Percentiles rank a stretch among this genome's conserved stretches.
These are phyloP conservation scores for Drosophila mercatorum DNA, from an alignment of 2,888 invertebrate species.

Conservation along the genomic window DNA sequence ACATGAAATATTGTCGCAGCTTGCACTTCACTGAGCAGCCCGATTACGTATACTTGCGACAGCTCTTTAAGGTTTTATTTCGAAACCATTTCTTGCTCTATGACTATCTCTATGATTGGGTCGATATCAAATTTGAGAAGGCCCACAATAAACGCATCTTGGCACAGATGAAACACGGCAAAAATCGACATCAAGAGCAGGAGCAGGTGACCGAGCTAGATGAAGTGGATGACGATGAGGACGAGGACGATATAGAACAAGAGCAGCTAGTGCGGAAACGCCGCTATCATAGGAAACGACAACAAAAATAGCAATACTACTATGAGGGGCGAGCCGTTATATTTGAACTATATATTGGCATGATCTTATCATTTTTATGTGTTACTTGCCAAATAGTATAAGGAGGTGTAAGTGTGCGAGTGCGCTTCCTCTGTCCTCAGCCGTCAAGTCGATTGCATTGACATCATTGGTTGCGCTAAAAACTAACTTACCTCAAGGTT, in stretches of 20 bases:
- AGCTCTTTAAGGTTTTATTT: conserved; percentile 52
- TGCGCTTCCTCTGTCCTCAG: conserved; percentile 27
- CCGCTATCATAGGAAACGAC: not conserved
- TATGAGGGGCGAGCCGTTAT: conserved; percentile 13
- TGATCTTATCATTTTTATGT: conserved; percentile 19
- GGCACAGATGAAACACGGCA: not conserved
- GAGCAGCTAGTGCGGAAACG: not conserved
- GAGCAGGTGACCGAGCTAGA: not conserved
- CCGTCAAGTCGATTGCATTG: conserved; percentile 29
- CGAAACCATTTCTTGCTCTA: conserved; percentile 22
- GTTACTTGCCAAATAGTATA: conserved; percentile 3
- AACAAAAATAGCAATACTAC: not conserved
- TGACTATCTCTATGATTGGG: conserved; percentile 62
- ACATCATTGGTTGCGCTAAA: conserved; percentile 22
- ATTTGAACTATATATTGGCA: conserved; percentile 19
- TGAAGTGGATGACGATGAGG: not conserved
- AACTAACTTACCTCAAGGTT: not conserved
- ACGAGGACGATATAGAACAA: not conserved
- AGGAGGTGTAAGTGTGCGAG: conserved; percentile 7
- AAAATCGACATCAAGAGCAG: not conserved
- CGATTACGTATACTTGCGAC: conserved; percentile 57
- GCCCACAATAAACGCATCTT: not conserved
- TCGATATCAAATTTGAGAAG: conserved; percentile 28
- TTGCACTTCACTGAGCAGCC: conserved; percentile 58
- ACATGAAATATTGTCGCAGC: conserved; percentile 62